Percentiles rank a stretch among this genome's conserved stretches.
These are phyloP conservation scores for Reticulitermes lucifugus DNA, from an alignment of 2,888 invertebrate species.

Conservation along the genomic window DNA sequence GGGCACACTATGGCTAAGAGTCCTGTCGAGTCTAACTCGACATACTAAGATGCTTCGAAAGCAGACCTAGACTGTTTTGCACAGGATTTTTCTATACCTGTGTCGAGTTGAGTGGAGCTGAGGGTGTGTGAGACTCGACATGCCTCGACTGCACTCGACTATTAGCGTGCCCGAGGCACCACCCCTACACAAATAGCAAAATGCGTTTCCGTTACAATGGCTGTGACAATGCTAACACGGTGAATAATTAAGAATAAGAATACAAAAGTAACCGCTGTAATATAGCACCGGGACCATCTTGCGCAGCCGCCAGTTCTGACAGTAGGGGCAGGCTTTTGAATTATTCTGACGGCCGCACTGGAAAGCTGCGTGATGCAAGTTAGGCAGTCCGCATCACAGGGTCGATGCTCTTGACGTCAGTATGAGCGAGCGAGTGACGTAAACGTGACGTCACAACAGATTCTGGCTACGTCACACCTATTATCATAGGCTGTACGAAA, in stretches of 20 bases:
- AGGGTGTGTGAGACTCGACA: no score
- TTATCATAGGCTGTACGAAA: not conserved
- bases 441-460: not conserved
- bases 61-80: no score
- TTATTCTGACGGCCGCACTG: not conserved
- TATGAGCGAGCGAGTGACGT: not conserved
- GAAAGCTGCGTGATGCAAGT: not conserved
- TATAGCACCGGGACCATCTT: not conserved
- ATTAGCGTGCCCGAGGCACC: not conserved
- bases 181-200: not conserved
- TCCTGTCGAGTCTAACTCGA: no score
- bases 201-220: not conserved
- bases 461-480: not conserved
- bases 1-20: no score
- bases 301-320: no score
- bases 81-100: no score
- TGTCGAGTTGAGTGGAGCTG: no score
- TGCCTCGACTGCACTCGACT: not conserved
- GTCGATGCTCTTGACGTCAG: constrained; percentile 16
- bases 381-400: constrained; percentile 5
- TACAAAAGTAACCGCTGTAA: not conserved
- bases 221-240: not conserved
- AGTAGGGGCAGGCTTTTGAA: not conserved
- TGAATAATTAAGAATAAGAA: not conserved
- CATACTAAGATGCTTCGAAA: no score